phyloP scores from a whole-genome alignment of 2,888 invertebrate species.

The Dicranocentrus wangi region DNA sequence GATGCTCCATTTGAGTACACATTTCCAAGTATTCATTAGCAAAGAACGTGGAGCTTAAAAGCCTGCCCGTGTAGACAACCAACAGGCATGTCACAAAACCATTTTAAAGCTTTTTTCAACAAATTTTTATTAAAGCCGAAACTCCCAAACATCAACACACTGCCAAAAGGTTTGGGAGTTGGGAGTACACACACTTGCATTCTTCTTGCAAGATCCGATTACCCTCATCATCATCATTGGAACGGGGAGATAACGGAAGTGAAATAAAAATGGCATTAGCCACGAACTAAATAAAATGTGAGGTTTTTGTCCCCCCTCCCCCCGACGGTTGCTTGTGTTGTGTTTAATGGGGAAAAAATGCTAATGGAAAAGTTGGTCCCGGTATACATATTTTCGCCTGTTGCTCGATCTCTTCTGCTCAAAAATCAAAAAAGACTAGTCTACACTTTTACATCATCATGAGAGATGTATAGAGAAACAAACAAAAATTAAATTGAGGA shows the following conservation, averaged over 20 bases:
- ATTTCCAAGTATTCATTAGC: not conserved
- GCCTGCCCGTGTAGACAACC: not conserved
- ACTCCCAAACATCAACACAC: too few species aligned
- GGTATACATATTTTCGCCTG: constrained; percentile 23
- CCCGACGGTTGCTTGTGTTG: not conserved
- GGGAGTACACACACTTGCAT: too few species aligned
- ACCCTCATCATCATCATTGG: not conserved
- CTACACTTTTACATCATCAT: too few species aligned
- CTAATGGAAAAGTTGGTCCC: constrained; percentile 42
- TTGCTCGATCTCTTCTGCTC: constrained; percentile 10
- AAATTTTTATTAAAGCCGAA: too few species aligned
- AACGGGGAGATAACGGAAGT: constrained; percentile 15
- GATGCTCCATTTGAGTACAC: constrained; percentile 2
- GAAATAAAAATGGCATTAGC: constrained; percentile 5
- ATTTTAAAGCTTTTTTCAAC: not conserved
- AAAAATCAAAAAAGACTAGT: too few species aligned
- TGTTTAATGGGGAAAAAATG: constrained; percentile 40
- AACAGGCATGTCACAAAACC: not conserved
- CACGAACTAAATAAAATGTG: not conserved
- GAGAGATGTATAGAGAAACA: constrained; percentile 6
- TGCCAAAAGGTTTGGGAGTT: too few species aligned
- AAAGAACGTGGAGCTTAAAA: not conserved
- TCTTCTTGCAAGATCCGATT: constrained; percentile 27
- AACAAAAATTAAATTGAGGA: constrained; percentile 46
- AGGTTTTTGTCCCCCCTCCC: not conserved